Percentiles rank a stretch among this genome's conserved stretches.
Evolutionary conservation across 2,797 vertebrate genomes (phyloP).

Genomic region (Lepidocolaptes lacrymiger): DNA sequence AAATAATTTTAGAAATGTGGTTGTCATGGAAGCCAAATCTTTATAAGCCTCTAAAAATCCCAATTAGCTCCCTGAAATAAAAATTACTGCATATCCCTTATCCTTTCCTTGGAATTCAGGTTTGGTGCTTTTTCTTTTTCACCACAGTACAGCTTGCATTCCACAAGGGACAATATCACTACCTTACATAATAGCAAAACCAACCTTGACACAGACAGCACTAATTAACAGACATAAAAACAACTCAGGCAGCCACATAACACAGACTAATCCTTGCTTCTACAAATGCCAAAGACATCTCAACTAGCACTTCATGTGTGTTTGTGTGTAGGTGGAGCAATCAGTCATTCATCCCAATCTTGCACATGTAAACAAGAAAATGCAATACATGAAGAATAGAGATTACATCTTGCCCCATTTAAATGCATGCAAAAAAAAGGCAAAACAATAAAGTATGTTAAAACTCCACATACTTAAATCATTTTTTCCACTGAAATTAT

Average conservation of each 20-base stretch:
- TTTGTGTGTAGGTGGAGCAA: neutral
- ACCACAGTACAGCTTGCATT: conserved; percentile 3
- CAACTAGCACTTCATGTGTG: conserved; percentile 16
- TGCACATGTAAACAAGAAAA: conserved; percentile 21
- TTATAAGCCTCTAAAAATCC: neutral
- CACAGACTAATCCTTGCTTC: conserved; percentile 48
- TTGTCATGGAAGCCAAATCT: neutral
- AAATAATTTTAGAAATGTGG: neutral
- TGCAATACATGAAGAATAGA: neutral
- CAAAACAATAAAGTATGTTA: neutral
- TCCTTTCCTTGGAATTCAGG: neutral
- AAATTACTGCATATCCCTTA: neutral
- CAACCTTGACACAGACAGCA: conserved; percentile 64
- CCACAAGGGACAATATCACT: conserved; percentile 51
- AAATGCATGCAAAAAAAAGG: neutral
- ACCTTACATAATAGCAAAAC: conserved; percentile 66
- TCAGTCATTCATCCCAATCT: conserved; percentile 33
- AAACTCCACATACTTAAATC: neutral
- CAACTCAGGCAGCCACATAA: conserved; percentile 36
- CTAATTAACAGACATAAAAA: conserved; percentile 68
- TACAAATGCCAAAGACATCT: conserved; percentile 49
- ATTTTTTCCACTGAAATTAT: neutral
- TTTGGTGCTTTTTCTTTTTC: neutral
- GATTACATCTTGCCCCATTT: conserved; percentile 7
- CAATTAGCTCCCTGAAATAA: neutral